Percentiles rank a stretch among this genome's conserved stretches.
These are phyloP conservation scores for Athalia cordata DNA, from an alignment of 2,888 invertebrate species.

Conservation along the genomic window DNA sequence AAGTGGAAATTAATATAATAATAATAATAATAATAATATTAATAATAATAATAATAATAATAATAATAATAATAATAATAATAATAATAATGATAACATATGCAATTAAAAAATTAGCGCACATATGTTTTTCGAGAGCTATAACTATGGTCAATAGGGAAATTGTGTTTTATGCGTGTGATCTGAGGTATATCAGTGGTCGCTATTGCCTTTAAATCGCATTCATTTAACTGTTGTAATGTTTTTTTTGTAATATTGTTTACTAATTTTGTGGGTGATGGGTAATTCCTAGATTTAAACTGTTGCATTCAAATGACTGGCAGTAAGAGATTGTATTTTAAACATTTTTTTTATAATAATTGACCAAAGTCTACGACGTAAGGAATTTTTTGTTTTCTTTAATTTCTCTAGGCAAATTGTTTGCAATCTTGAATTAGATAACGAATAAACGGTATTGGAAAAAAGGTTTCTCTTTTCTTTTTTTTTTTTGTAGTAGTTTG, in stretches of 20 bases:
- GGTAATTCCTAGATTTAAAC: conserved; percentile 32
- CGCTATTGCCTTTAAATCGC: conserved; percentile 47
- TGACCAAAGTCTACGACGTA: conserved; percentile 11
- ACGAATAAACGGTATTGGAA: not conserved
- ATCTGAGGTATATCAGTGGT: conserved; percentile 59
- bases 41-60: conserved; percentile 54
- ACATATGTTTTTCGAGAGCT: conserved; percentile 53
- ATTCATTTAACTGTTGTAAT: conserved; percentile 11
- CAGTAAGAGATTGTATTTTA: conserved; percentile 38
- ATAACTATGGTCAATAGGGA: conserved; percentile 50
- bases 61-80: conserved; percentile 17
- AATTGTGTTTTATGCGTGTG: conserved; percentile 50
- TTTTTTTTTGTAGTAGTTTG: conserved; percentile 1
- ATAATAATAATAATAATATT: conserved; percentile 53
- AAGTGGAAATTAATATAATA: conserved; percentile 57
- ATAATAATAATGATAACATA: conserved; percentile 50
- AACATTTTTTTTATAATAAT: conserved; percentile 1
- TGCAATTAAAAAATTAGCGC: conserved; percentile 60
- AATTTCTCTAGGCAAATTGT: not conserved
- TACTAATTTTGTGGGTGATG: conserved; percentile 4
- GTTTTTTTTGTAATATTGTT: not conserved
- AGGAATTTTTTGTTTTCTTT: conserved; percentile 13
- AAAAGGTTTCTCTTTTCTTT: not conserved
- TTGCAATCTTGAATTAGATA: not conserved
- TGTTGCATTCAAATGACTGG: conserved; percentile 42